Percentiles rank a stretch among this genome's conserved stretches.
Evolutionary conservation across 2,797 vertebrate genomes (phyloP).

Genomic region (Setipinna tenuifilis): DNA sequence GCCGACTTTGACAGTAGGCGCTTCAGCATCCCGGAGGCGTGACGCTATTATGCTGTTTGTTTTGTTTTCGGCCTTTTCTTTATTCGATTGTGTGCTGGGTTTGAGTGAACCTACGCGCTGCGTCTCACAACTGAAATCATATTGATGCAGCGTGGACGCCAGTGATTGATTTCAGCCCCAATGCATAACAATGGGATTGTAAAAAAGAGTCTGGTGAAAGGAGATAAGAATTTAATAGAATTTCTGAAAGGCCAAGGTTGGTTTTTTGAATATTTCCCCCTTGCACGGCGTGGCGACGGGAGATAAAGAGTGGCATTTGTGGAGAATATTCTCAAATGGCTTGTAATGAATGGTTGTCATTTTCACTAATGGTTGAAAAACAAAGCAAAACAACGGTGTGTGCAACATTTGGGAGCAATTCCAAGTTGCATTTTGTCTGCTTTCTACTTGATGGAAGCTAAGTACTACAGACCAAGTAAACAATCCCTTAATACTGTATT

Average conservation of each 20-base stretch:
- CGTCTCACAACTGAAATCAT: constrained; percentile 74
- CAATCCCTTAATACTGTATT: background rate
- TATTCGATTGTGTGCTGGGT: constrained; percentile 67
- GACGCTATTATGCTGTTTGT: constrained; percentile 6
- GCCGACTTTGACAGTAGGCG: background rate
- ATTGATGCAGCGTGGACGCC: constrained; percentile 78
- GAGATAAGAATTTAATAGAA: constrained; percentile 98
- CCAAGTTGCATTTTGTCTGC: constrained; percentile 67
- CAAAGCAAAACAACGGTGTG: constrained; percentile 68
- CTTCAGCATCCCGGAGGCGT: background rate
- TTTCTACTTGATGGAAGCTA: constrained; percentile 30
- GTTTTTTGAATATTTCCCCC: constrained; percentile 90
- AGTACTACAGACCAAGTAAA: constrained; percentile 26
- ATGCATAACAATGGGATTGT: constrained; percentile 87
- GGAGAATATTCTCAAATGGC: constrained; percentile 83
- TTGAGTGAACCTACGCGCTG: constrained; percentile 59
- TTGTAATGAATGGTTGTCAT: constrained; percentile 87
- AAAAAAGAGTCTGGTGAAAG: constrained; percentile 88
- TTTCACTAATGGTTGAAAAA: constrained; percentile 84
- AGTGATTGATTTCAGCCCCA: constrained; percentile 86
- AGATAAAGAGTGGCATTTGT: constrained; percentile 90
- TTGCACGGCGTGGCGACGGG: constrained; percentile 81
- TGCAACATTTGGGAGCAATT: constrained; percentile 72
- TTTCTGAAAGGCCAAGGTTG: constrained; percentile 92
- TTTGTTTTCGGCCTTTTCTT: constrained; percentile 65